These are phyloP conservation scores for Acrocyrtus sp. DNA, from an alignment of 2,888 invertebrate genomes.

Conservation along the genomic window DNA sequence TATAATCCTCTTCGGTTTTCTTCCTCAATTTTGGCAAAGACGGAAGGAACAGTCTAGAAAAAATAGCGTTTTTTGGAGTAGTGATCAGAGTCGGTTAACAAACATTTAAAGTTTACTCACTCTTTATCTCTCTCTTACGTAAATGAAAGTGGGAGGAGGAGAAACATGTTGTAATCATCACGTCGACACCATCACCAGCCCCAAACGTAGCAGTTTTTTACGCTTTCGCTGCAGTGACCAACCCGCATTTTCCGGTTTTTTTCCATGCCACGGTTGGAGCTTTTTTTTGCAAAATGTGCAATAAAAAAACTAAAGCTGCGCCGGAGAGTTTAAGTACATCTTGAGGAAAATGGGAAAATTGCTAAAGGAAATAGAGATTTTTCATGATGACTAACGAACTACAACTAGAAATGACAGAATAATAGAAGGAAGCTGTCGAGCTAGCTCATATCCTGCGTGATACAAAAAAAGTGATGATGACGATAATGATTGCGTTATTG, in stretches of 20 bases:
- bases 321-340: too few relatives aligned
- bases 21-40: too few relatives aligned
- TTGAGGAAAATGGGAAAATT: neutral
- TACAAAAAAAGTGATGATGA: neutral
- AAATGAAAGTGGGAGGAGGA: neutral
- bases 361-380: neutral
- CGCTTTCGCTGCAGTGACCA: too few relatives aligned
- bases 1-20: too few relatives aligned
- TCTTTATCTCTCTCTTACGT: neutral
- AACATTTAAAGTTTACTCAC: neutral
- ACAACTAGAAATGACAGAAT: neutral
- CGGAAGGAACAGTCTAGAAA: neutral
- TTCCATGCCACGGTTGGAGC: too few relatives aligned
- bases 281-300: neutral
- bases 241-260: too few relatives aligned
- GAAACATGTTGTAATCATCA: neutral
- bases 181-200: neutral
- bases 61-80: neutral
- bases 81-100: too few relatives aligned
- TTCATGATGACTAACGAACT: neutral
- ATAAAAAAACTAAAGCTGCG: neutral
- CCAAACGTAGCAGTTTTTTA: too few relatives aligned
- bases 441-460: neutral
- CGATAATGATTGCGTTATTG: neutral
- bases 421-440: neutral